Percentiles rank a stretch among this genome's conserved stretches.
phyloP scores from a whole-genome alignment of 92 coral and sea anemone genomes.

The Diadumene lineata region DNA sequence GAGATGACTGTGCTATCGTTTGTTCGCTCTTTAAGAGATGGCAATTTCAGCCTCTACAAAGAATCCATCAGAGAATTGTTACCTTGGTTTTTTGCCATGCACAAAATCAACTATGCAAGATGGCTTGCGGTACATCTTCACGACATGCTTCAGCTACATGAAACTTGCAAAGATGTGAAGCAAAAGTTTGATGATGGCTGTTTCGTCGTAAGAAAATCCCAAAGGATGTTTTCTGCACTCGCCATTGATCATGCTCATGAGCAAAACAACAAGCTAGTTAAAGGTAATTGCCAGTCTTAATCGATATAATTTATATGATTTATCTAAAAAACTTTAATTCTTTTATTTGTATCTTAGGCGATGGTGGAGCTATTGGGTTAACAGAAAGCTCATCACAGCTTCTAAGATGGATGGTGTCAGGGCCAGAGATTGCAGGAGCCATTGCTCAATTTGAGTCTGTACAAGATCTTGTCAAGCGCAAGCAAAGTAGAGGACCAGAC shows the following conservation, averaged over 20 bases:
- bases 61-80: slow-evolving; percentile 38
- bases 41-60: slow-evolving; percentile 38
- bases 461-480: slow-evolving; percentile 17
- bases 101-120: slow-evolving; percentile 46
- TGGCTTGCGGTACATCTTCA: slow-evolving; percentile 64
- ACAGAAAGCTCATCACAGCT: slow-evolving; percentile 37
- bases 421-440: slow-evolving; percentile 36
- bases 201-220: slow-evolving; percentile 49
- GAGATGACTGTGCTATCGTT: slow-evolving; percentile 50
- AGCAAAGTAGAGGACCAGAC: slow-evolving; percentile 15
- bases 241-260: slow-evolving; percentile 56
- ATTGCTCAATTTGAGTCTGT: slow-evolving; percentile 18
- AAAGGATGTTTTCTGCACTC: slow-evolving; percentile 39
- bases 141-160: slow-evolving; percentile 55
- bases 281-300: too few species aligned
- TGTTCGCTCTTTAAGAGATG: slow-evolving; percentile 45
- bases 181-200: slow-evolving; percentile 48
- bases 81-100: slow-evolving; percentile 60
- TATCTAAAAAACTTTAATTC: too few species aligned
- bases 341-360: too few species aligned
- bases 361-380: slow-evolving; percentile 42
- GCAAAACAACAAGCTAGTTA: slow-evolving; percentile 48
- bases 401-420: slow-evolving; percentile 51
- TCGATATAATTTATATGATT: too few species aligned
- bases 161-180: slow-evolving; percentile 33